Conservation (phyloP, 2,888 invertebrate genomes). For the Drosophila monieri region DNA sequence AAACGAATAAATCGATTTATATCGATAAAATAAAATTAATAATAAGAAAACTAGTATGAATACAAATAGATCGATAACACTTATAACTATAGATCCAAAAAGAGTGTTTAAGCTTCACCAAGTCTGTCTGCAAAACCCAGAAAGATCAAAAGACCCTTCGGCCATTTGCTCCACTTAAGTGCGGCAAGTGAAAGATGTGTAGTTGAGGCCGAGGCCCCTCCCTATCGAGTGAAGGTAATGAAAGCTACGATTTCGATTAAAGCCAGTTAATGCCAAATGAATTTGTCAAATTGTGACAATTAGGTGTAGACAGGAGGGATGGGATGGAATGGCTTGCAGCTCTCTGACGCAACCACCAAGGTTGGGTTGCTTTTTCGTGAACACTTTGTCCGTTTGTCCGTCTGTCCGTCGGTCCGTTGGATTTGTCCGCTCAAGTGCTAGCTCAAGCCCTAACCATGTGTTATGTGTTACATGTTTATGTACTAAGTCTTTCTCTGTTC, state of each 20-base stretch:
- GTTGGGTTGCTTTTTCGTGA: constrained; percentile 43
- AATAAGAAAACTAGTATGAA: too few relatives aligned
- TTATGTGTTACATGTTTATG: constrained; percentile 2
- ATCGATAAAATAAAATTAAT: too few relatives aligned
- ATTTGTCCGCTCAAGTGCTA: background rate
- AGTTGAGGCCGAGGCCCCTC: constrained; percentile 6
- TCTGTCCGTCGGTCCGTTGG: background rate
- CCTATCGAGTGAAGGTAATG: constrained; percentile 46
- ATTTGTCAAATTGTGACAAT: constrained; percentile 75
- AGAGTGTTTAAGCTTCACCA: background rate
- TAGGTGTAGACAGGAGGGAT: constrained; percentile 46
- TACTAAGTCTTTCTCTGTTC: constrained; percentile 47
- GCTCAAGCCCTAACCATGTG: constrained; percentile 7
- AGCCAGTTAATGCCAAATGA: constrained; percentile 56
- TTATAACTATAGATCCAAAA: too few relatives aligned
- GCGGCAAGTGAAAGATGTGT: constrained; percentile 70
- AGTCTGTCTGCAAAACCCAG: background rate
- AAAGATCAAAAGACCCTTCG: constrained; percentile 8
- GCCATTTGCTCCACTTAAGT: constrained; percentile 58
- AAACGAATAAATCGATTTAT: too few relatives aligned
- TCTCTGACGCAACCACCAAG: constrained; percentile 70
- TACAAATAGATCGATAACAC: background rate
- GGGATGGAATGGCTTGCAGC: constrained; percentile 28
- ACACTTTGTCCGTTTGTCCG: background rate
- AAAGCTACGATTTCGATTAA: constrained; percentile 48